Base-by-base conservation (phyloP, 2,113 vertebrate genomes). In the Pteropus alecto region DNA sequence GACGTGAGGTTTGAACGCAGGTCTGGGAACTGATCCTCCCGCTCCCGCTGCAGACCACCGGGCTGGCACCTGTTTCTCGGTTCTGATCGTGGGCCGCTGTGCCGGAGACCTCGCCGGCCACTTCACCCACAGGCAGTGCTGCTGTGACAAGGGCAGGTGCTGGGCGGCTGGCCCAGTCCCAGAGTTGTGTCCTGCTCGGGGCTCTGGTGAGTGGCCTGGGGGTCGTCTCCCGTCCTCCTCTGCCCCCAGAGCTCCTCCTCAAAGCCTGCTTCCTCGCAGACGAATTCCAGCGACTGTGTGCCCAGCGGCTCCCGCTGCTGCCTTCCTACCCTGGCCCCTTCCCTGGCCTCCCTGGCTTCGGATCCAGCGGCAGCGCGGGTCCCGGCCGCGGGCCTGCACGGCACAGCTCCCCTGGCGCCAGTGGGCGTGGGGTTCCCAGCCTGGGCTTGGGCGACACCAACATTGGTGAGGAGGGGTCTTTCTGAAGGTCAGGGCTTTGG, bases 81-180 rank as follows among this genome's bases (percentile, higher is more conserved):
- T 98, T 0, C 98, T 99, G 90, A 98, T 99, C 1, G 98, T 98
- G 0, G 99, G 99, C 0, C 99, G 98, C 87, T 99, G 99, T 19
- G 99, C 99, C 0, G 98, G 97, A 0, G 99, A 99, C 89, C 97
- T 99, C 3, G 98, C 94, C 0, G 99, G 99, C n/a, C 99, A 99
- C 95, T 99, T 98, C 97, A 99, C 99, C 61, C 99, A 99, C 98
- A 99, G 99, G 98, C 99, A 99, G 94, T 99, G 99, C 91, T 99
- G 99, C 97, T 99, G 99, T 8, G 99, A 99, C 68, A 98, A 98
- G 0, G 99, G 99, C 0, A 99, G 99, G 77, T 99, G 99, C 98
- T 99, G 99, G 99, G 99, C 99, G 3, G 87, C 99, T 1, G 99
- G 98, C 13, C 99, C 98, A 67, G 98, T 98, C 22, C 99, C 99